Evolutionary conservation across 2,113 vertebrate species (phyloP).

Genomic region (Ptyas mucosa): DNA sequence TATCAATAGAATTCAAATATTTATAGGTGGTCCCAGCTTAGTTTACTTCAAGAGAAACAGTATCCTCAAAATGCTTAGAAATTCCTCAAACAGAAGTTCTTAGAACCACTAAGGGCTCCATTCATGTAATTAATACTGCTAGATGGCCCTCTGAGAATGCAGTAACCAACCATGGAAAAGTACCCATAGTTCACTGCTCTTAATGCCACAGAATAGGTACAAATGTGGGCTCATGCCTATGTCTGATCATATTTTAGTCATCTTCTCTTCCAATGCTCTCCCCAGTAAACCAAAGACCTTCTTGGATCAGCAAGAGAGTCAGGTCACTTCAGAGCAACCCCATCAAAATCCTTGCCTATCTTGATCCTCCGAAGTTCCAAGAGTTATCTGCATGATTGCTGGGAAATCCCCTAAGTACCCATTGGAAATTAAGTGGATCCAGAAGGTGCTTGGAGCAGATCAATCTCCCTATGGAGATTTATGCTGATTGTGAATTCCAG

Average conservation of each 20-base stretch:
- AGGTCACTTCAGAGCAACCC: not conserved
- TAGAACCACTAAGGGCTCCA: not conserved
- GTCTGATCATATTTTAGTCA: not conserved
- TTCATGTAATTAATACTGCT: not conserved
- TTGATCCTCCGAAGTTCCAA: not conserved
- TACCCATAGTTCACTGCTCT: not conserved
- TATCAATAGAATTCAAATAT: not conserved
- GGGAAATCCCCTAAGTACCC: not conserved
- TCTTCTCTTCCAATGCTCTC: not conserved
- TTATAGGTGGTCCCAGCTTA: not conserved
- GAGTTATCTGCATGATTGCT: not conserved
- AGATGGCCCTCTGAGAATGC: not conserved
- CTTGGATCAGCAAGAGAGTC: not conserved
- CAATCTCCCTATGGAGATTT: not conserved
- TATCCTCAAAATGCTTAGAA: not conserved
- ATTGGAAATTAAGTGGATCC: not conserved
- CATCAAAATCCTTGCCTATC: not conserved
- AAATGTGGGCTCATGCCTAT: not conserved
- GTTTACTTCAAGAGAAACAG: not conserved
- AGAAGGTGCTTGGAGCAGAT: not conserved
- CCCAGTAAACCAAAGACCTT: not conserved
- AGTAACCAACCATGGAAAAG: not conserved
- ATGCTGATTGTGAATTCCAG: not conserved
- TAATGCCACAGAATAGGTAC: not conserved
- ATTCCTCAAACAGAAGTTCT: not conserved